These are phyloP conservation scores for Drosophila melanosoma DNA, from an alignment of 2,888 invertebrate genomes.

Conservation along the genomic window DNA sequence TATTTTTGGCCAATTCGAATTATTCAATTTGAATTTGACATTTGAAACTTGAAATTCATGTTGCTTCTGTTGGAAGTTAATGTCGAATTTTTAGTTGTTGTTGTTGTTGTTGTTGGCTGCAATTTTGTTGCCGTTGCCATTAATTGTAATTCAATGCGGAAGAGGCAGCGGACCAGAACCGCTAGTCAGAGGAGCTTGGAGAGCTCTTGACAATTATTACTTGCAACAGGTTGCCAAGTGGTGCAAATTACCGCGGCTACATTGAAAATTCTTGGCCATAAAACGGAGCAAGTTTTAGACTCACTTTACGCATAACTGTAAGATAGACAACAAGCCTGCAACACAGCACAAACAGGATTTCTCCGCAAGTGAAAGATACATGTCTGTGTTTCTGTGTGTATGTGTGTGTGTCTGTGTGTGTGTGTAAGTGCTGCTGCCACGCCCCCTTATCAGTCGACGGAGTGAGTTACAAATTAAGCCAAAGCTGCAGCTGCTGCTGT, in stretches of 20 bases:
- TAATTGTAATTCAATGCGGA: slow-evolving; percentile 83
- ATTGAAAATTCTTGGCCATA: slow-evolving; percentile 59
- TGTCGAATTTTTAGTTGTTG: slow-evolving; percentile 36
- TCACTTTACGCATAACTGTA: slow-evolving; percentile 78
- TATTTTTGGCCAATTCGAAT: slow-evolving; percentile 38
- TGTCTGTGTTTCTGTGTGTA: slow-evolving; percentile 16
- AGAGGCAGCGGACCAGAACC: slow-evolving; percentile 56
- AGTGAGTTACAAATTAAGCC: slow-evolving; percentile 66
- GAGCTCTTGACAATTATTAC: slow-evolving; percentile 70
- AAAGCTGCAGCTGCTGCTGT: slow-evolving; percentile 48
- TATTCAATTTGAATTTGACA: slow-evolving; percentile 66
- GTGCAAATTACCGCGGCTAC: slow-evolving; percentile 65
- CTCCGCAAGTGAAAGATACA: slow-evolving; percentile 22
- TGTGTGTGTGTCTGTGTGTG: slow-evolving; percentile 24
- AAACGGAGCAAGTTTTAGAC: slow-evolving; percentile 71
- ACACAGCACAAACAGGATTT: slow-evolving; percentile 63
- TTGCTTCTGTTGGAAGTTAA: slow-evolving; percentile 42
- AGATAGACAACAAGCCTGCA: slow-evolving; percentile 63
- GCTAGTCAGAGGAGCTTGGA: slow-evolving; percentile 39
- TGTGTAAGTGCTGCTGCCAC: slow-evolving; percentile 45
- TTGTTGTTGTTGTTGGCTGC: slow-evolving; percentile 13
- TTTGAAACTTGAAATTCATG: slow-evolving; percentile 74
- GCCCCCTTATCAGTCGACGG: slow-evolving; percentile 59
- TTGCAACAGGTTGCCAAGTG: slow-evolving; percentile 68
- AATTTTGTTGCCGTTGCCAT: slow-evolving; percentile 39